Percentiles rank a stretch among this genome's conserved stretches.
Evolutionary conservation across 2,113 vertebrate species (phyloP).

Genomic region (Ptychochromis oligacanthus): DNA sequence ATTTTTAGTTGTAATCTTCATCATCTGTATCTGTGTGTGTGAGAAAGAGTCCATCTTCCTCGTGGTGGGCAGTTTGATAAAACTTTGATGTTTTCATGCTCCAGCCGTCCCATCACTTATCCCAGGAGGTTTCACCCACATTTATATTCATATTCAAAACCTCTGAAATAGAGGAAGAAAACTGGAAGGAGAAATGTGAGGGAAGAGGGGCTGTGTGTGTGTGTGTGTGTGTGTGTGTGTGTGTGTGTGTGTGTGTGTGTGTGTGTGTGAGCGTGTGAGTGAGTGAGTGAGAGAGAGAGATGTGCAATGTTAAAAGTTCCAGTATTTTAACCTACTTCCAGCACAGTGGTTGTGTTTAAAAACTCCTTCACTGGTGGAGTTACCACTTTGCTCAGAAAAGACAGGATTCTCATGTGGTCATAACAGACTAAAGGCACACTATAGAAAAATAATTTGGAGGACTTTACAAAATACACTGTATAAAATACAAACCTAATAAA

Average conservation of each 20-base stretch:
- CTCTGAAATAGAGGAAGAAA: slow-evolving; percentile 26
- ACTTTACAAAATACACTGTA: not conserved
- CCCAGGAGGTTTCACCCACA: slow-evolving; percentile 41
- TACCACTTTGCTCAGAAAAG: not conserved
- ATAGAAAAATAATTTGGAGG: not conserved
- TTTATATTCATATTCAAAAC: slow-evolving; percentile 50
- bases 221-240: not conserved
- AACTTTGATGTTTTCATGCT: slow-evolving; percentile 67
- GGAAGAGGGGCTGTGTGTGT: not conserved
- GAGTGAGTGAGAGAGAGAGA: not conserved
- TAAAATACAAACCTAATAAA: not conserved
- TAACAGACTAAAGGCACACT: not conserved
- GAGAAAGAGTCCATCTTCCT: not conserved
- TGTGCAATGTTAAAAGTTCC: slow-evolving; percentile 4
- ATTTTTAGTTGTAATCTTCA: not conserved
- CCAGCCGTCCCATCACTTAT: slow-evolving; percentile 52
- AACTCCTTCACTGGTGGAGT: not conserved
- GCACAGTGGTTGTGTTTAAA: slow-evolving; percentile 29
- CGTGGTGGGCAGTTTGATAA: slow-evolving; percentile 40
- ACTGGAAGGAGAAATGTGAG: not conserved
- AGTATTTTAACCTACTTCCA: slow-evolving; percentile 69
- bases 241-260: not conserved
- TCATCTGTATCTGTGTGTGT: not conserved
- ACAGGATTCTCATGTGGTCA: not conserved
- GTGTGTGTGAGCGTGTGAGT: not conserved